A percentile compares a stretch with the other conserved stretches of the same genome.
These are phyloP conservation scores for Tachuris rubrigastra DNA, from an alignment of 2,113 vertebrate genomes.

Conservation along the genomic window DNA sequence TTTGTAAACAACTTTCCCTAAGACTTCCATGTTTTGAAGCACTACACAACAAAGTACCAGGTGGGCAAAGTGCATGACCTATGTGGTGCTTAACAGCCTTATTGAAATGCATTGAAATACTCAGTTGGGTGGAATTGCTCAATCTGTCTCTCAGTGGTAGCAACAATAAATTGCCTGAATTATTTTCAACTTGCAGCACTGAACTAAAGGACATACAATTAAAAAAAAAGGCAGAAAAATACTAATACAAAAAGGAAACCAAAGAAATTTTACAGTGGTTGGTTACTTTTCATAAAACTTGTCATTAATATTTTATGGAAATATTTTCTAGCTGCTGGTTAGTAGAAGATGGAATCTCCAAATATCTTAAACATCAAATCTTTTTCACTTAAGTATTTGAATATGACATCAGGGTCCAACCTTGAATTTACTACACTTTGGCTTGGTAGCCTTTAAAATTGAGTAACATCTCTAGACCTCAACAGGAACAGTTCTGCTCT, in stretches of 20 bases:
- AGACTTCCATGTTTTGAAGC: background rate
- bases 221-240: background rate
- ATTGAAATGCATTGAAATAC: slow-evolving; percentile 29
- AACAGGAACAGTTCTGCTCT: background rate
- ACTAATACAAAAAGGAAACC: background rate
- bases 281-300: background rate
- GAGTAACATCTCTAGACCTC: background rate
- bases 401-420: background rate
- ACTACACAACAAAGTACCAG: background rate
- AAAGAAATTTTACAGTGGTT: background rate
- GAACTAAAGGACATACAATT: background rate
- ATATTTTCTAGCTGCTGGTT: background rate
- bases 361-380: background rate
- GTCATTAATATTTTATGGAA: background rate
- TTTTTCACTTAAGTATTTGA: background rate
- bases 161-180: background rate
- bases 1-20: background rate
- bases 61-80: slow-evolving; percentile 17
- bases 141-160: background rate
- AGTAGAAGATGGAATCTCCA: background rate
- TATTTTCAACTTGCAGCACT: background rate
- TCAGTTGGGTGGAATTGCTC: background rate
- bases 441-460: background rate
- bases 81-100: background rate
- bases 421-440: background rate